Evolutionary conservation across 2,888 invertebrate species (phyloP).

Genomic region (Protodeltote pygarga): DNA sequence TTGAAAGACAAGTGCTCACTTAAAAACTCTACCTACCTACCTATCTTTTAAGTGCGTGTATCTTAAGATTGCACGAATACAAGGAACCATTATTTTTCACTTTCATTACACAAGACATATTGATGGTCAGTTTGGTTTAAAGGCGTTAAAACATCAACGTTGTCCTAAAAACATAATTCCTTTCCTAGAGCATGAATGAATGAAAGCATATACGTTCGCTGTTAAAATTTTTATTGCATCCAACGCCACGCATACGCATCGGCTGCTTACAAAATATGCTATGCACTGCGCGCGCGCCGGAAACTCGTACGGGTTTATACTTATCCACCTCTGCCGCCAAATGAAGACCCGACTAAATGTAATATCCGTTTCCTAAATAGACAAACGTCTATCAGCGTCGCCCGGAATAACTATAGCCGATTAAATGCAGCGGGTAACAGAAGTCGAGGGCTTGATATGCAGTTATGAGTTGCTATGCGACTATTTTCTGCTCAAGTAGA

Average conservation of each 20-base stretch:
- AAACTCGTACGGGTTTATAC: slow-evolving; percentile 82
- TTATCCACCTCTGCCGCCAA: slow-evolving; percentile 84
- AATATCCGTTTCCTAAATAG: slow-evolving; percentile 87
- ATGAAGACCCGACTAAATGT: slow-evolving; percentile 85
- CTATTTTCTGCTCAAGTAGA: slow-evolving; percentile 53
- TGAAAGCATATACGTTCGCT: slow-evolving; percentile 75
- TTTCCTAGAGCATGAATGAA: slow-evolving; percentile 66
- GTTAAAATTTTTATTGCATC: slow-evolving; percentile 78
- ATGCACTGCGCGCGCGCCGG: slow-evolving; percentile 82
- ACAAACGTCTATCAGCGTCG: slow-evolving; percentile 84
- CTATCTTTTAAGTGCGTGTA: slow-evolving; percentile 9
- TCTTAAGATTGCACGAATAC: slow-evolving; percentile 21
- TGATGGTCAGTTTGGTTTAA: slow-evolving; percentile 24
- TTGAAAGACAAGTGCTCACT: slow-evolving; percentile 14
- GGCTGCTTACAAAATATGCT: slow-evolving; percentile 81
- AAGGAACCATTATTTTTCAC: slow-evolving; percentile 26
- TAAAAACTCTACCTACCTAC: slow-evolving; percentile 4
- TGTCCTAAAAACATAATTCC: slow-evolving; percentile 74
- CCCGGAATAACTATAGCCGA: slow-evolving; percentile 84
- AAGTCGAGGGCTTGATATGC: slow-evolving; percentile 50
- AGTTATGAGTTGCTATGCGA: slow-evolving; percentile 51
- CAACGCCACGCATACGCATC: slow-evolving; percentile 73
- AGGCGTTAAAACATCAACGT: slow-evolving; percentile 34
- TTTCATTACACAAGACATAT: slow-evolving; percentile 24
- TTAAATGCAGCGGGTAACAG: slow-evolving; percentile 72